Evolutionary conservation across 2,113 vertebrate genomes (phyloP).

Genomic region (Ifrita kowaldi): DNA sequence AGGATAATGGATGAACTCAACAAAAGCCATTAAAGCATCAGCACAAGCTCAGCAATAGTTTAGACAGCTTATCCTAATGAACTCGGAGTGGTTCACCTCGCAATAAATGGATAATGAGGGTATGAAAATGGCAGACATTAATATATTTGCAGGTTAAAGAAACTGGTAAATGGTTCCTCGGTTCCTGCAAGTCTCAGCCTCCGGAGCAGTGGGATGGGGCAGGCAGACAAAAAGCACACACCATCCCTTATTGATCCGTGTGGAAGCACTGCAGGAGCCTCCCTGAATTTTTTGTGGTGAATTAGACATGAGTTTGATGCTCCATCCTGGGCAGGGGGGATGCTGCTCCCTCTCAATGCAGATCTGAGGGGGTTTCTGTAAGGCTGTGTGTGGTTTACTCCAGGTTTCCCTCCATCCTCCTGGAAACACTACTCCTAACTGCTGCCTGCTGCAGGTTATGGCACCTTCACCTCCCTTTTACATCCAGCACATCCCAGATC

Average conservation of each 20-base stretch:
- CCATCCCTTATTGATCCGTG: not conserved
- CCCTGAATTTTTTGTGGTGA: not conserved
- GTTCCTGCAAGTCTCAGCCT: constrained; percentile 1
- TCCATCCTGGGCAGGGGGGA: not conserved
- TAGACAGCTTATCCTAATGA: not conserved
- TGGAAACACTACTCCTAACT: not conserved
- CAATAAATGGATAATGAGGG: constrained; percentile 40
- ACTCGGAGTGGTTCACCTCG: not conserved
- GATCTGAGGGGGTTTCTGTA: not conserved
- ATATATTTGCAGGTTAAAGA: constrained; percentile 13
- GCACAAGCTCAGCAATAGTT: not conserved
- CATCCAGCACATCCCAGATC: not conserved
- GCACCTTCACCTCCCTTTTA: not conserved
- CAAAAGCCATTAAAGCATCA: constrained; percentile 42
- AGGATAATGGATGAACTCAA: constrained; percentile 18
- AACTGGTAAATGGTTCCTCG: constrained; percentile 25
- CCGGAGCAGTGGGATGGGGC: not conserved
- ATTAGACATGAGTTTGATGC: not conserved
- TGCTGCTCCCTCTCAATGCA: not conserved
- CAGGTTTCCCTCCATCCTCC: not conserved
- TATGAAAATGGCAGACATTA: constrained; percentile 16
- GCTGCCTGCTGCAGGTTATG: not conserved
- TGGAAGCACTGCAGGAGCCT: not conserved
- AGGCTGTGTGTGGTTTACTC: not conserved
- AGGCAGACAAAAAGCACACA: not conserved